phyloP scores from a whole-genome alignment of 2,888 invertebrate species.

The Nemotelus nigrinus region DNA sequence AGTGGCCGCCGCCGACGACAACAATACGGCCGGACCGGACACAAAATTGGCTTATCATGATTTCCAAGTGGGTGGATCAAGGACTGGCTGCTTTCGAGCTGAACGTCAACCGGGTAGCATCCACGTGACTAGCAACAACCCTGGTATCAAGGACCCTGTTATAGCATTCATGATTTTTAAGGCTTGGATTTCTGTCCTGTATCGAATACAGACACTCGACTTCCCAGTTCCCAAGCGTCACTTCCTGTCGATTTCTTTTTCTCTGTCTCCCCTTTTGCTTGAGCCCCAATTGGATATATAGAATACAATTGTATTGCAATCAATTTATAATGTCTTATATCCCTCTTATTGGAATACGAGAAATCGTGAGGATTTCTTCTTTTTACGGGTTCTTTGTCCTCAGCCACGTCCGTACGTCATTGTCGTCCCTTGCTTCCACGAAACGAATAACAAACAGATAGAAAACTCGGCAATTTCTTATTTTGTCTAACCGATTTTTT shows the following conservation, averaged over 20 bases:
- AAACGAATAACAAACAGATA: constrained; percentile 2
- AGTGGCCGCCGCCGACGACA: no score
- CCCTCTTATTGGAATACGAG: constrained; percentile 40
- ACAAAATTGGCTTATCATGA: constrained; percentile 51
- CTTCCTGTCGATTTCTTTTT: constrained; percentile 15
- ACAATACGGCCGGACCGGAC: constrained; percentile 24
- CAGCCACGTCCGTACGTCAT: not conserved
- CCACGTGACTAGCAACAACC: not conserved
- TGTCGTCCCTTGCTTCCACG: not conserved
- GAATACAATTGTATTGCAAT: constrained; percentile 49
- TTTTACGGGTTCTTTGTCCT: constrained; percentile 23
- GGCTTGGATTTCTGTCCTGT: constrained; percentile 12
- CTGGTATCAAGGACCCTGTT: constrained; percentile 37
- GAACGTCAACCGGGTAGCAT: not conserved
- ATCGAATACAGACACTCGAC: not conserved
- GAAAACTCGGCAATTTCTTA: constrained; percentile 21
- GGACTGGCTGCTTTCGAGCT: constrained; percentile 16
- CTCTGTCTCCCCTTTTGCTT: not conserved
- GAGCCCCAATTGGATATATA: constrained; percentile 43
- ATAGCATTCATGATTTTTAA: constrained; percentile 25
- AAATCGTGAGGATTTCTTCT: constrained; percentile 25
- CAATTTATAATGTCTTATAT: constrained; percentile 49
- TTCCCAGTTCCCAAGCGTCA: constrained; percentile 8
- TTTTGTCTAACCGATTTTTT: constrained; percentile 20
- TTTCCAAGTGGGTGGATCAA: constrained; percentile 40